Base-by-base conservation (phyloP, 2,797 vertebrate genomes). In the Chaetophractus vellerosus region DNA sequence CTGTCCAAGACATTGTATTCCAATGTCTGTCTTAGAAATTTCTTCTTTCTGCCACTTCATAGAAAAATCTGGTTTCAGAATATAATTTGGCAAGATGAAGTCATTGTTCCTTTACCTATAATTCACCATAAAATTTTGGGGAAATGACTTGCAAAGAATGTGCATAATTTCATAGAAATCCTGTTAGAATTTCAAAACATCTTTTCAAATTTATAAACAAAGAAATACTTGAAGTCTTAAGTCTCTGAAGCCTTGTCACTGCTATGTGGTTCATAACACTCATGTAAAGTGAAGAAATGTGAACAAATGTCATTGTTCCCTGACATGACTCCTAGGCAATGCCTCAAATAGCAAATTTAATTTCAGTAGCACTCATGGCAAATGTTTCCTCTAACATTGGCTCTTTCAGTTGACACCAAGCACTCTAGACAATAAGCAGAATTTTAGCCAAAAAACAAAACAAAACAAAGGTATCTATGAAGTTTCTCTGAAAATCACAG, bases 271-370 rank as follows among this genome's bases (percentile, higher is more conserved):
- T 96, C 96, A 76, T 95, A 97, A 97, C 88, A 95, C 45, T 95
- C 90, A 96, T 85, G 85, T 95, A 90, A 97, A 98, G 92, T 88
- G 41, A 96, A 96, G 86, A 97, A 88, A 97, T 36, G 0, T 94
- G 93, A 96, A 95, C 61, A 97, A 97, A 97, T 31, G 66, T 95
- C 95, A 96, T 97, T 97, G 87, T 93, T 97, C 91, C 93, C 87
- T 98, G 96, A 97, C 91, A 97, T 98, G 96, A 97, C 93, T 97
- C 79, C 96, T 94, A 94, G 94, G 97, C 95, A 97, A 36, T 1
- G 36, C 96, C 92, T 98, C 96, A 98, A 97, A 96, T 79, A 96
- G 91, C 94, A 97, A 97, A 97, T 97, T 98, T 97, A 97, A 98
- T 98, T 98, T 97, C 71, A 21, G 92, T 90, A 88, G 79, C 90